Evolutionary conservation across 2,888 invertebrate genomes (phyloP).

Genomic region (Macaria notata): DNA sequence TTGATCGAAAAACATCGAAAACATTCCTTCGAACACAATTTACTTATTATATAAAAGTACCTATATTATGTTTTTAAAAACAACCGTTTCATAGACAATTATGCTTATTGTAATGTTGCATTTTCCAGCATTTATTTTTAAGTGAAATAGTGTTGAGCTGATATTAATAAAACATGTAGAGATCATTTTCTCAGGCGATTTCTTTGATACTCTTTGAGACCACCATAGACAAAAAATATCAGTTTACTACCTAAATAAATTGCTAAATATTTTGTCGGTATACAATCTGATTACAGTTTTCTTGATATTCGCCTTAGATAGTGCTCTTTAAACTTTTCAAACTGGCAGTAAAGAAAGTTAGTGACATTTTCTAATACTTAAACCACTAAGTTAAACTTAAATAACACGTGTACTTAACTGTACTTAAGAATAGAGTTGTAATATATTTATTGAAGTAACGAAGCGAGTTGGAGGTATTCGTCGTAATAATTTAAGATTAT

Average conservation of each 20-base stretch:
- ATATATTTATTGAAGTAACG: conserved; percentile 68
- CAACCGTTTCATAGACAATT: too few relatives aligned
- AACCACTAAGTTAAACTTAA: conserved; percentile 20
- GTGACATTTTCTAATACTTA: conserved; percentile 7
- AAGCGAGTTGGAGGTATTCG: conserved; percentile 48
- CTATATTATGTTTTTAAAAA: too few relatives aligned
- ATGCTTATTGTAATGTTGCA: conserved; percentile 1
- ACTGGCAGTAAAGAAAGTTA: too few relatives aligned
- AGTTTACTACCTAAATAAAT: too few relatives aligned
- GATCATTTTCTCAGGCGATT: not conserved
- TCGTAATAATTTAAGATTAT: conserved; percentile 63
- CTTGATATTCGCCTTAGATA: too few relatives aligned
- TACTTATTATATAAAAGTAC: not conserved
- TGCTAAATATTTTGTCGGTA: too few relatives aligned
- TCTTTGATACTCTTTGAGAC: too few relatives aligned
- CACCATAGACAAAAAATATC: too few relatives aligned
- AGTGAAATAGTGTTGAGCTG: not conserved
- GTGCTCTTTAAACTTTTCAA: too few relatives aligned
- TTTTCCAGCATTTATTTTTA: conserved; percentile 25
- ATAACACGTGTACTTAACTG: conserved; percentile 32
- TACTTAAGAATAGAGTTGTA: conserved; percentile 65
- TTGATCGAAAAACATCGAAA: conserved; percentile 48
- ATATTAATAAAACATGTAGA: conserved; percentile 3
- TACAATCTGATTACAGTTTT: too few relatives aligned
- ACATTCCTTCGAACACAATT: conserved; percentile 44